A percentile compares a stretch with the other conserved stretches of the same genome.
phyloP scores from a whole-genome alignment of 2,888 invertebrate genomes.

The Polyommatus iphigenia region DNA sequence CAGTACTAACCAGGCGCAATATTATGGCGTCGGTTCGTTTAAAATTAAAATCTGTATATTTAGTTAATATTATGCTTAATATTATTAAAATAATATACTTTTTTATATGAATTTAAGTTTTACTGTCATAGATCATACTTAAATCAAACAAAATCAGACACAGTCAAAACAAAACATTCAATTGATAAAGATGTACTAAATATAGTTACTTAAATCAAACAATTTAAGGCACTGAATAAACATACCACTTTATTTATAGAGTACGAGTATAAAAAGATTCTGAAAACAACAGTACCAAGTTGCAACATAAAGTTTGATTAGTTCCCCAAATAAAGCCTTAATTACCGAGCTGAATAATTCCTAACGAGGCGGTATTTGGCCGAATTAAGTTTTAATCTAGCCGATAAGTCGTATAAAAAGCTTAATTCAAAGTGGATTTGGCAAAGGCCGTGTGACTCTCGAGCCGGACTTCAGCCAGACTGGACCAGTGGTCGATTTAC shows the following conservation, averaged over 20 bases:
- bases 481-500: background rate
- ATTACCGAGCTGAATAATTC: background rate
- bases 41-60: too few relatives aligned
- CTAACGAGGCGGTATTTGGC: constrained; percentile 32
- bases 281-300: background rate
- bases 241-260: too few relatives aligned
- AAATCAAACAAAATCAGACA: too few relatives aligned
- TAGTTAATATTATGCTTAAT: too few relatives aligned
- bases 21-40: too few relatives aligned
- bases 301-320: background rate
- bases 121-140: too few relatives aligned
- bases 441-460: constrained; percentile 45
- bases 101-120: too few relatives aligned
- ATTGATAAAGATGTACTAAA: too few relatives aligned
- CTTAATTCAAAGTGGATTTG: constrained; percentile 59
- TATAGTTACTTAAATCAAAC: background rate
- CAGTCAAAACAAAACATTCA: too few relatives aligned
- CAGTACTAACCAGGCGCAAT: too few relatives aligned
- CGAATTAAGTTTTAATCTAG: constrained; percentile 43
- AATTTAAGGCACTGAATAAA: too few relatives aligned
- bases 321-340: background rate
- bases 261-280: background rate
- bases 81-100: too few relatives aligned
- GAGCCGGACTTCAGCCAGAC: constrained; percentile 45
- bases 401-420: constrained; percentile 49